These are phyloP conservation scores for Pararge aegeria DNA, from an alignment of 1,140 invertebrate species.

Conservation along the genomic window DNA sequence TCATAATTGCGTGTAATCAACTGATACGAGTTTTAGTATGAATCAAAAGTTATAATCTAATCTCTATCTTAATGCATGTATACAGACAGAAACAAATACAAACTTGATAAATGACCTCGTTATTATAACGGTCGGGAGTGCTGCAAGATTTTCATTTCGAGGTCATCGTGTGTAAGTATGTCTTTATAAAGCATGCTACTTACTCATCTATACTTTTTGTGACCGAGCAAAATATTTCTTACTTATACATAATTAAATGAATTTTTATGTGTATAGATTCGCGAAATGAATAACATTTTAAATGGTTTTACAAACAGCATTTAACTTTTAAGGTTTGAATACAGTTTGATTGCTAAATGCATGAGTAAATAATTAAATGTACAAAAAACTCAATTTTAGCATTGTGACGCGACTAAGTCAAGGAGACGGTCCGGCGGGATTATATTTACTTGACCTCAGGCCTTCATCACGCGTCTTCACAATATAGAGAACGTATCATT, in stretches of 20 bases:
- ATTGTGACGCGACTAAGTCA: conserved; percentile 37
- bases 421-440: conserved; percentile 35
- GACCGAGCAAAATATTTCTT: too few species aligned
- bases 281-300: conserved; percentile 1
- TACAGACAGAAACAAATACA: conserved; percentile 71
- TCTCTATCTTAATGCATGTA: conserved; percentile 51
- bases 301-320: conserved; percentile 11
- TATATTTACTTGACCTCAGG: conserved; percentile 26
- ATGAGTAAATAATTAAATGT: conserved; percentile 26
- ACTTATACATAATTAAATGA: not conserved
- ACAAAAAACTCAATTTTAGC: conserved; percentile 36
- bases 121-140: conserved; percentile 72
- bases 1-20: conserved; percentile 36
- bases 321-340: conserved; percentile 34
- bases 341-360: conserved; percentile 38
- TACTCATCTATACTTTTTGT: conserved; percentile 38
- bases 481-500: conserved; percentile 23
- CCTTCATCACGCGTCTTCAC: conserved; percentile 20
- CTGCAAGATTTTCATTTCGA: conserved; percentile 74
- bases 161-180: conserved; percentile 55
- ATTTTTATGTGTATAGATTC: not conserved
- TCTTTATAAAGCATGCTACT: conserved; percentile 62
- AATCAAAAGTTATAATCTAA: conserved; percentile 49
- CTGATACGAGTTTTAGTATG: conserved; percentile 30
- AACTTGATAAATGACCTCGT: conserved; percentile 76